These are phyloP conservation scores for Sinopyrophorus schimmeli DNA, from an alignment of 2,888 invertebrate species.

Conservation along the genomic window DNA sequence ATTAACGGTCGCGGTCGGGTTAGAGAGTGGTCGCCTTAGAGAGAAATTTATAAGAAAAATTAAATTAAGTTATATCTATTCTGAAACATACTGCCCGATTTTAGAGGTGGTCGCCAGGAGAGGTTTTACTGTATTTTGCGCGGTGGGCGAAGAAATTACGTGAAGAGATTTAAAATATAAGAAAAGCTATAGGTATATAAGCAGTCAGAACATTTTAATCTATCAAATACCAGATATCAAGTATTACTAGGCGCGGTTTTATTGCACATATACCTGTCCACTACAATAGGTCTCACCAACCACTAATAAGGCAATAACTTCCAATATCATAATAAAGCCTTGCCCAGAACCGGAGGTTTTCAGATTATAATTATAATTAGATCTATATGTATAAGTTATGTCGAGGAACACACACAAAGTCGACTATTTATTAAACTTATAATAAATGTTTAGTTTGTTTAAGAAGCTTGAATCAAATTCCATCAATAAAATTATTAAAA, in stretches of 20 bases:
- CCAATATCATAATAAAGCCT: conserved; percentile 50
- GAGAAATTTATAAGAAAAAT: too few relatives aligned
- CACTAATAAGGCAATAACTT: conserved; percentile 52
- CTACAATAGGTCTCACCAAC: conserved; percentile 46
- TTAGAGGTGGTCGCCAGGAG: too few relatives aligned
- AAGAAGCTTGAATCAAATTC: conserved; percentile 9
- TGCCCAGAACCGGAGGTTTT: conserved; percentile 14
- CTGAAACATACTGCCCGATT: too few relatives aligned
- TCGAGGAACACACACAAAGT: background rate
- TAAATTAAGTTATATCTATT: too few relatives aligned
- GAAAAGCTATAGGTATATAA: conserved; percentile 10
- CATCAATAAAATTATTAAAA: conserved; percentile 15
- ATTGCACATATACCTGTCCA: conserved; percentile 49
- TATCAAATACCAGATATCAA: conserved; percentile 48
- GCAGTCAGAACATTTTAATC: conserved; percentile 45
- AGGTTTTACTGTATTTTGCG: too few relatives aligned
- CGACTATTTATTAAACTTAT: conserved; percentile 1
- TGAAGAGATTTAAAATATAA: conserved; percentile 13
- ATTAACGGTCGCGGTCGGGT: too few relatives aligned
- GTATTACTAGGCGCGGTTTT: conserved; percentile 50
- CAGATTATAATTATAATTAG: conserved; percentile 13
- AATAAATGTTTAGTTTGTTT: conserved; percentile 4
- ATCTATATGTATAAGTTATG: background rate
- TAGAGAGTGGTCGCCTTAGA: too few relatives aligned
- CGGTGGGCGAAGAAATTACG: conserved; percentile 4